phyloP scores from a whole-genome alignment of 2,888 invertebrate species.

The Steinernema hermaphroditum region DNA sequence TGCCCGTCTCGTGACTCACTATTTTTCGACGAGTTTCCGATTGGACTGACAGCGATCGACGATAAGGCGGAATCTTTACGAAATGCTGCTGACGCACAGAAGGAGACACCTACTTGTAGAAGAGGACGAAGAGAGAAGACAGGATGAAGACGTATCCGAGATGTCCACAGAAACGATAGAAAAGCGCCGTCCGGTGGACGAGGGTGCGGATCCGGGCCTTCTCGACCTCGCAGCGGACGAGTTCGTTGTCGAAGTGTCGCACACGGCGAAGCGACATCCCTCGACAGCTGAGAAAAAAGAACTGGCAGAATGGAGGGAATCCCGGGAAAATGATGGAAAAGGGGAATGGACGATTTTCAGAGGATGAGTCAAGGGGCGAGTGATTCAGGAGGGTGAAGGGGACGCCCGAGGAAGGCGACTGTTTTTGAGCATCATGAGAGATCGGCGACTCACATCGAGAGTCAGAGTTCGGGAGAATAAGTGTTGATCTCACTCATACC shows the following conservation, averaged over 20 bases:
- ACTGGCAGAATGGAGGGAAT: not conserved
- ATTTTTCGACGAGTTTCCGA: constrained; percentile 6
- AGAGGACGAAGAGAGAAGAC: not conserved
- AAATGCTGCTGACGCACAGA: not conserved
- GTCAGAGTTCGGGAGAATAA: too few relatives aligned
- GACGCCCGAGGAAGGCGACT: too few relatives aligned
- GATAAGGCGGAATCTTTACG: not conserved
- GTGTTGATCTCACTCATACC: too few relatives aligned
- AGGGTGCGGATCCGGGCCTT: not conserved
- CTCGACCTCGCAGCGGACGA: not conserved
- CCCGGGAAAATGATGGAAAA: not conserved
- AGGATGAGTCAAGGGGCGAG: not conserved
- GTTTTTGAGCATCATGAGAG: too few relatives aligned
- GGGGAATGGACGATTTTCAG: not conserved
- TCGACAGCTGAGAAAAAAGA: not conserved
- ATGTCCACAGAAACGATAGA: not conserved
- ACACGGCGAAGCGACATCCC: not conserved
- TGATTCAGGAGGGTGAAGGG: too few relatives aligned
- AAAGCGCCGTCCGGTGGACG: not conserved
- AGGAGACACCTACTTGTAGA: not conserved
- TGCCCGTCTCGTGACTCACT: not conserved
- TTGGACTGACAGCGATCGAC: not conserved
- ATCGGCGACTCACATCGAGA: too few relatives aligned
- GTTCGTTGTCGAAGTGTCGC: not conserved
- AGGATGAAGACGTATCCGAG: not conserved